These are phyloP conservation scores for Saccopteryx bilineata DNA, from an alignment of 2,113 vertebrate species.

Conservation along the genomic window DNA sequence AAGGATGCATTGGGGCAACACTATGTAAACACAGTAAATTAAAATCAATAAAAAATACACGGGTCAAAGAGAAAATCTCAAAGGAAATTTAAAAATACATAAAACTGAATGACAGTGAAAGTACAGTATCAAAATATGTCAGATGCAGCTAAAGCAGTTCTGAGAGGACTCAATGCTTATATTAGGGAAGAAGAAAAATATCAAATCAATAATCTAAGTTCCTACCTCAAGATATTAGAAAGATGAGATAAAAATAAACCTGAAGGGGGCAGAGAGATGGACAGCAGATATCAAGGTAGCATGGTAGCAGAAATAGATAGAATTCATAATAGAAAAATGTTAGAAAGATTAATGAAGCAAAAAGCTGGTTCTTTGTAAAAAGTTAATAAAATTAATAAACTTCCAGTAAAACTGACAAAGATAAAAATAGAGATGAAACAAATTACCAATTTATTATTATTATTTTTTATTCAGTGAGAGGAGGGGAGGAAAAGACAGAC, in stretches of 20 bases:
- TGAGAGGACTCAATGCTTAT: neutral
- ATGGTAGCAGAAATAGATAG: neutral
- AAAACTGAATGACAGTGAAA: slow-evolving; percentile 28
- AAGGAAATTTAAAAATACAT: slow-evolving; percentile 31
- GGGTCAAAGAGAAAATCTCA: slow-evolving; percentile 24
- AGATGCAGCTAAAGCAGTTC: neutral
- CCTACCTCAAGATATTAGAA: neutral
- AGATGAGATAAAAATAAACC: neutral
- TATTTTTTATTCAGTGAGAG: too few relatives aligned
- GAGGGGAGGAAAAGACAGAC: too few relatives aligned
- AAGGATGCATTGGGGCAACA: too few relatives aligned
- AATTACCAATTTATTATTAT: neutral
- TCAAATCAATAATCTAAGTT: neutral
- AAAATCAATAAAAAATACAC: neutral
- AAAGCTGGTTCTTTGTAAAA: neutral
- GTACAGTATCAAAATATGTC: neutral
- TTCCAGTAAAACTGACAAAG: neutral
- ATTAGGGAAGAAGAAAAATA: neutral
- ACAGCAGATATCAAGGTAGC: neutral
- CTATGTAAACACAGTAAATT: too few relatives aligned
- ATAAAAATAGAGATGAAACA: slow-evolving; percentile 16
- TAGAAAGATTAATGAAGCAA: neutral
- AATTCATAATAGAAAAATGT: slow-evolving; percentile 21
- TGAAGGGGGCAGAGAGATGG: neutral
- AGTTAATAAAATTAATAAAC: neutral